Evolutionary conservation across 2,888 invertebrate genomes (phyloP), one percentile per base, ranked within the genome.

Genomic region (Mythimna pallens): DNA sequence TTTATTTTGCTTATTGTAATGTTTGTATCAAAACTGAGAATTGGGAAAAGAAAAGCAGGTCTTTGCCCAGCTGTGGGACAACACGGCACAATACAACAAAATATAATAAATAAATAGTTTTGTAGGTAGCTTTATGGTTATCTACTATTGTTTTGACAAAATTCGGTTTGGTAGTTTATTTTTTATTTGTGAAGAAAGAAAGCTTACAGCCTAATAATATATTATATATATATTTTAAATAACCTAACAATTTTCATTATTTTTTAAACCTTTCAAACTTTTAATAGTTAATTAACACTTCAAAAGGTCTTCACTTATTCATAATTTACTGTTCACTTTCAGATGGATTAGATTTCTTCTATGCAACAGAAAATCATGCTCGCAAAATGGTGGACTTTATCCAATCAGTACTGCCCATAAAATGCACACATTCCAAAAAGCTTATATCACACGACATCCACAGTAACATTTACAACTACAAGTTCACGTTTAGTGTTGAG

Each of bases 301-400:
- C 22, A 20, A 25, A 25, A 22, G 12, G 14, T 30, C 8, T 14
- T 52, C 5, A 40, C 10, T n/a, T 36, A 59, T 57, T 59, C 17
- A 61, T 1, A 36, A 22, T 65, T 47, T 62, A 20, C 61, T 71
- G 40, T 72, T 65, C 65, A 59, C 73, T 87, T 97, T 86, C 96
- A 97, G 99, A 98, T 92, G 99, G 99, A 12, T 94, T 99, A 65
- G 99, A 99, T 94, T 99, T 99, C 93, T 99, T 97, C 93, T 99
- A 98, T 92, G 96, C 98, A 4, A 98, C 97, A 81, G 99, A 99
- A 94, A 98, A 98, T 79, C 98, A 98, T 92, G 99, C 99, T 0
- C 97, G 99, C 40, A 99, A 99, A 96, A 97, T 99, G 98, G 98
- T 99, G 0, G 99, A 99, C 89, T 99, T 99, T 91, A 95, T 99